Percentiles rank a stretch among this genome's conserved stretches.
phyloP scores from a whole-genome alignment of 2,113 vertebrate genomes.

The Paradoxurus hermaphroditus region DNA sequence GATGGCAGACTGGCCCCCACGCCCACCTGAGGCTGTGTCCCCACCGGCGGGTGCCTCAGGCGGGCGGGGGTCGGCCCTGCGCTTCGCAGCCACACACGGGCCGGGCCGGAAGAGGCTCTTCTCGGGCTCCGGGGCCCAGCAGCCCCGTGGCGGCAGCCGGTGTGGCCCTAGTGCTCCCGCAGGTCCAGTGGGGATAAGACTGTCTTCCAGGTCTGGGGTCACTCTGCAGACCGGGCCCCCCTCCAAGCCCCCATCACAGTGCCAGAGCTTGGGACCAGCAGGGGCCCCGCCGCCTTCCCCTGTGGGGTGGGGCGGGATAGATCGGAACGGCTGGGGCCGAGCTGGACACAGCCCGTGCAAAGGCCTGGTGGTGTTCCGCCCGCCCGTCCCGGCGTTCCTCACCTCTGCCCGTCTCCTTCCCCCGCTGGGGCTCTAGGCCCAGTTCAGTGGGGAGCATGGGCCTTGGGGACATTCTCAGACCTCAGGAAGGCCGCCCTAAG shows the following conservation, averaged over 20 bases:
- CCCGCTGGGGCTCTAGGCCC: background rate
- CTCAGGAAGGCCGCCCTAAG: background rate
- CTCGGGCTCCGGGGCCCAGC: background rate
- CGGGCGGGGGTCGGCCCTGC: background rate
- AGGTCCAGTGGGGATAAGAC: background rate
- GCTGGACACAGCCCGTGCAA: too few relatives aligned
- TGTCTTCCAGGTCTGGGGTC: background rate
- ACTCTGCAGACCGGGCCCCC: background rate
- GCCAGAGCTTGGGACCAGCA: background rate
- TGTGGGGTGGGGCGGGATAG: rapidly evolving
- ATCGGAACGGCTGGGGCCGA: background rate
- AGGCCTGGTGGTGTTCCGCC: rapidly evolving
- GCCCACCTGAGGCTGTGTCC: background rate
- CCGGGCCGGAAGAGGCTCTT: background rate
- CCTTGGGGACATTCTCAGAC: background rate
- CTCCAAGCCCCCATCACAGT: too few relatives aligned
- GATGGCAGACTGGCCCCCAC: background rate
- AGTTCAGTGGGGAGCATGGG: background rate
- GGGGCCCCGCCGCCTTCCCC: background rate
- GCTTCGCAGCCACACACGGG: background rate
- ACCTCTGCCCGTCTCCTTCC: background rate
- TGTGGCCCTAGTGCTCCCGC: background rate
- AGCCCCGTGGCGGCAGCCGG: rapidly evolving
- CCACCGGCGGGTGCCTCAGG: background rate
- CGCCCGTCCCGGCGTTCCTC: background rate